These are phyloP conservation scores for Barnardius zonarius DNA, from an alignment of 2,113 vertebrate species.

Conservation along the genomic window DNA sequence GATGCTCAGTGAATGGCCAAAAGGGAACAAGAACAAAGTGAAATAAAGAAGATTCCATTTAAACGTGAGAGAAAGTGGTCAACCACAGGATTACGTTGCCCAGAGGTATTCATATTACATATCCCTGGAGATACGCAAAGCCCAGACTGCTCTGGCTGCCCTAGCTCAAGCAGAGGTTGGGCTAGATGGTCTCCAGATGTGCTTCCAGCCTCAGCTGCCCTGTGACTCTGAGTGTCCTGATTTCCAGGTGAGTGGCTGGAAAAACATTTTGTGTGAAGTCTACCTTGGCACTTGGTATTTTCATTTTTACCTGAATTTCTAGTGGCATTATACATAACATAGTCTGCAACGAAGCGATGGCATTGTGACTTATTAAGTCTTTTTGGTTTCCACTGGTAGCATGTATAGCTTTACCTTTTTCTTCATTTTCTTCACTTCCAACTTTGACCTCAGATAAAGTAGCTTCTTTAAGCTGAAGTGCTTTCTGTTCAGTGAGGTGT, in stretches of 20 bases:
- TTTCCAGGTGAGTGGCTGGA: not conserved
- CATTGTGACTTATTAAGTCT: not conserved
- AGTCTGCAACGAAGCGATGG: not conserved
- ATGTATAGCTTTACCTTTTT: not conserved
- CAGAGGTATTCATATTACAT: not conserved
- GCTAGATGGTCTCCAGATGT: not conserved
- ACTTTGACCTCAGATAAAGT: conserved; percentile 87
- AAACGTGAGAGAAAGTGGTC: not conserved
- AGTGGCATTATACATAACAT: not conserved
- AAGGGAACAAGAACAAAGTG: no score
- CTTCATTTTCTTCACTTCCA: conserved; percentile 72
- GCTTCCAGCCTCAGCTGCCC: not conserved
- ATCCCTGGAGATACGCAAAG: not conserved
- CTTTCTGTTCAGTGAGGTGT: conserved; percentile 88
- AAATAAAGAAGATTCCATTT: not conserved
- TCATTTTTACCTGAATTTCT: not conserved
- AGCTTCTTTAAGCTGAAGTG: conserved; percentile 79
- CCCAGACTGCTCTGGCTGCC: not conserved
- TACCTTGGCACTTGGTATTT: not conserved
- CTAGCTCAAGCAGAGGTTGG: not conserved
- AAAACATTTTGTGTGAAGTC: not conserved
- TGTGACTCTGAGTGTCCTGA: not conserved
- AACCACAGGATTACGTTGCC: not conserved
- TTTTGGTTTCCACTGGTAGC: not conserved
- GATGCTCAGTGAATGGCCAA: not conserved